These are phyloP conservation scores for Spilarctia lutea DNA, from an alignment of 2,888 invertebrate genomes.

Conservation along the genomic window DNA sequence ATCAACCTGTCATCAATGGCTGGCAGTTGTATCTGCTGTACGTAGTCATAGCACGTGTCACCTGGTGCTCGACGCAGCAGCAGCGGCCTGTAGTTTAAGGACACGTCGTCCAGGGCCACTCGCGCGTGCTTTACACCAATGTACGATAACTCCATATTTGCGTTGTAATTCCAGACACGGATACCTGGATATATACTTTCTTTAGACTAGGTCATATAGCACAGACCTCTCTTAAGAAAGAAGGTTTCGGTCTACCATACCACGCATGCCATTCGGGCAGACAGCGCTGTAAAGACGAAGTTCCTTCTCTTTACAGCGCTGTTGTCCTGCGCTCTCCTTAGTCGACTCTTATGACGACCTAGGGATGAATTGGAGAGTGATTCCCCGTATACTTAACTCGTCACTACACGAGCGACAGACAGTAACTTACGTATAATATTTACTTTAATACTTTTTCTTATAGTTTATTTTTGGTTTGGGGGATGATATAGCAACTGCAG, in stretches of 20 bases:
- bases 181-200: constrained; percentile 76
- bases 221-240: too few species aligned
- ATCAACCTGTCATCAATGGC: constrained; percentile 70
- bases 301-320: too few species aligned
- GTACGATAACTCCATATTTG: constrained; percentile 89
- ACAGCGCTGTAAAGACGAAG: too few species aligned
- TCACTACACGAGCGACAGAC: too few species aligned
- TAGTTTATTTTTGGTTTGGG: too few species aligned
- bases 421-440: background rate
- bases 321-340: too few species aligned
- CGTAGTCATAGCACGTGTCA: constrained; percentile 91
- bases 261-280: too few species aligned
- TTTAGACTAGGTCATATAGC: background rate
- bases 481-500: too few species aligned
- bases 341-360: too few species aligned
- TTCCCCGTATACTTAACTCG: too few species aligned
- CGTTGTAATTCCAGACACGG: constrained; percentile 94
- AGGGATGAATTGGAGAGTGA: too few species aligned
- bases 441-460: background rate
- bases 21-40: constrained; percentile 87
- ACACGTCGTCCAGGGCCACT: constrained; percentile 74
- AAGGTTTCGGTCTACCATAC: too few species aligned
- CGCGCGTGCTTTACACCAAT: constrained; percentile 86
- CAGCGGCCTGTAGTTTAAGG: constrained; percentile 68
- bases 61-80: constrained; percentile 91